Evolutionary conservation across 2,113 vertebrate species (phyloP).

Genomic region (Sclerurus mexicanus): DNA sequence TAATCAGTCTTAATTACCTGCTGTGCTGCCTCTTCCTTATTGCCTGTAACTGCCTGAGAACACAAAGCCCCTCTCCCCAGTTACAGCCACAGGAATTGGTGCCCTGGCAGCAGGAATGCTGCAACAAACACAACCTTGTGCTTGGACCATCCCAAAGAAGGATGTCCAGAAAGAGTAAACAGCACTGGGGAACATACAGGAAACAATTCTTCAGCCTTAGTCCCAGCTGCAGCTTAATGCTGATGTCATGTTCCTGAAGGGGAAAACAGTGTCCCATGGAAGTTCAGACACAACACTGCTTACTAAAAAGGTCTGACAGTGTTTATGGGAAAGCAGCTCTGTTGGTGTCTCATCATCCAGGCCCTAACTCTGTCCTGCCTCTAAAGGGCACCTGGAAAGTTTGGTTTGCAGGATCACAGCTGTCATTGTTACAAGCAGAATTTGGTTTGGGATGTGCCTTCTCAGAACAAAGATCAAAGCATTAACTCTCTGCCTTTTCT

Average conservation of each 20-base stretch:
- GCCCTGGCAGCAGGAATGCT: neutral
- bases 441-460: neutral
- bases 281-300: neutral
- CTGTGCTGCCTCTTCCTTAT: neutral
- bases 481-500: neutral
- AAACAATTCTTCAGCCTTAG: neutral
- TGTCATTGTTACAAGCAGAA: accelerated
- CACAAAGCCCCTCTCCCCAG: neutral
- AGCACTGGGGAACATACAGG: neutral
- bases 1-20: neutral
- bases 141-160: neutral
- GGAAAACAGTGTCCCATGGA: too few species aligned
- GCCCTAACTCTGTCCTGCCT: neutral
- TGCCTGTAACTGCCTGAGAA: neutral
- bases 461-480: neutral
- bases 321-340: neutral
- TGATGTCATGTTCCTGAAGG: neutral
- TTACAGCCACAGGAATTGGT: neutral
- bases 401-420: neutral
- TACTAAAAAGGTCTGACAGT: neutral
- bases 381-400: too few species aligned
- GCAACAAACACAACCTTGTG: neutral
- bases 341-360: neutral
- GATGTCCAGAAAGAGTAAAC: too few species aligned
- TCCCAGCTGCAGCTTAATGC: neutral